Evolutionary conservation across 2,113 vertebrate species (phyloP).

Genomic region (Psephotus haematonotus): DNA sequence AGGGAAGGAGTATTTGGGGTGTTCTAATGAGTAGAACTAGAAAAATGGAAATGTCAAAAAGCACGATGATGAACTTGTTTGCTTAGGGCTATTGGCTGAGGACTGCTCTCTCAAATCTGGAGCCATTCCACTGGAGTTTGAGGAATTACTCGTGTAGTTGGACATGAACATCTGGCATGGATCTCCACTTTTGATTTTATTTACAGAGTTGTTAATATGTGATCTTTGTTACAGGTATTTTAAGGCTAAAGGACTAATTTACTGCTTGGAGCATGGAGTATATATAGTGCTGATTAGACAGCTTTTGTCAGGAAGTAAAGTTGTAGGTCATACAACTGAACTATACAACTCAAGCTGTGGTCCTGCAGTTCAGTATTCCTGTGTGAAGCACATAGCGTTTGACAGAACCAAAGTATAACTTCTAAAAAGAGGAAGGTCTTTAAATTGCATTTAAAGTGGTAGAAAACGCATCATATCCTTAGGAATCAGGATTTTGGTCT

Average conservation of each 20-base stretch:
- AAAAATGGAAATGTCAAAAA: background rate
- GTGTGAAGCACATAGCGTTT: background rate
- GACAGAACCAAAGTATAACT: background rate
- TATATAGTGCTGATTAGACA: background rate
- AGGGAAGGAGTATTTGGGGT: background rate
- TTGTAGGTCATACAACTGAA: background rate
- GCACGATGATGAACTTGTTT: background rate
- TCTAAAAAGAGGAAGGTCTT: background rate
- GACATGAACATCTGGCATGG: background rate
- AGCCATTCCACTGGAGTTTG: background rate
- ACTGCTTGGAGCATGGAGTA: background rate
- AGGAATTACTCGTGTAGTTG: background rate
- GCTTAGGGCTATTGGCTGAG: background rate
- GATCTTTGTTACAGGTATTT: background rate
- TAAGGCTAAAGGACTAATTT: background rate
- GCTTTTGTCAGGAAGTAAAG: background rate
- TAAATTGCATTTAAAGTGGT: background rate
- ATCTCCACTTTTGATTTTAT: background rate
- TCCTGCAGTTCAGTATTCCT: background rate
- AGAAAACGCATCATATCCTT: background rate
- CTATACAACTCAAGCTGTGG: background rate
- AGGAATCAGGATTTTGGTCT: background rate
- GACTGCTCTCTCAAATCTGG: background rate
- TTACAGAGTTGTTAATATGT: background rate
- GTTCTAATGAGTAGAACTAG: background rate